phyloP scores from a whole-genome alignment of 2,797 vertebrate species.

The Cygnus olor region DNA sequence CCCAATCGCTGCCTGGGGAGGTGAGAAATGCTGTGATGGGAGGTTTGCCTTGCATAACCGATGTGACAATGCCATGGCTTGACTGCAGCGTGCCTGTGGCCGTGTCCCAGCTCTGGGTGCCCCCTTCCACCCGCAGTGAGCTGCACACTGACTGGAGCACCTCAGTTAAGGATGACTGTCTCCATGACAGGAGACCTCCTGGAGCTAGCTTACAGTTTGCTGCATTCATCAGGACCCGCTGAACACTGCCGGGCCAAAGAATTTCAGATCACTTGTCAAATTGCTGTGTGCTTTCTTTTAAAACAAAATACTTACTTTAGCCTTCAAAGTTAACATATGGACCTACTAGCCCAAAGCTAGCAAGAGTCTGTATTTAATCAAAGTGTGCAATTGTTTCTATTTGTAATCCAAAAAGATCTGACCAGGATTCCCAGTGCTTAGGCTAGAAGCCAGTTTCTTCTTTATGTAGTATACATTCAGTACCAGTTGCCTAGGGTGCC shows the following conservation, averaged over 20 bases:
- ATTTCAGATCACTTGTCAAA: background rate
- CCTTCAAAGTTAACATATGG: constrained; percentile 49
- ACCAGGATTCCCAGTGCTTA: constrained; percentile 28
- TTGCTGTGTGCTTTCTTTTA: background rate
- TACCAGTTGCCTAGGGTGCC: constrained; percentile 54
- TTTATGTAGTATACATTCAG: constrained; percentile 54
- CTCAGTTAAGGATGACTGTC: accelerated
- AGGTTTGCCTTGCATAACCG: background rate
- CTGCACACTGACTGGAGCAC: background rate
- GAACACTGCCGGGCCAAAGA: background rate
- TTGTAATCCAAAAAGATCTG: constrained; percentile 65
- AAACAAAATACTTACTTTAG: constrained; percentile 37
- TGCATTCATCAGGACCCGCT: background rate
- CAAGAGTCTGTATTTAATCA: constrained; percentile 58
- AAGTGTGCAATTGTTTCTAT: constrained; percentile 60
- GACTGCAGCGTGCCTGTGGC: accelerated
- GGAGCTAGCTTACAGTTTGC: background rate
- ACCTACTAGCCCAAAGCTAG: constrained; percentile 38
- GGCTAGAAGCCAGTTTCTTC: constrained; percentile 28
- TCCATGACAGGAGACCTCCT: background rate
- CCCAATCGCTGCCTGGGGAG: background rate
- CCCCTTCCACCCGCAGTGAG: background rate
- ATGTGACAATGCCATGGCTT: accelerated
- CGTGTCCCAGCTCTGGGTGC: background rate
- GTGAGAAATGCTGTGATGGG: background rate